phyloP scores from a whole-genome alignment of 2,113 vertebrate genomes.

The Furnarius figulus region DNA sequence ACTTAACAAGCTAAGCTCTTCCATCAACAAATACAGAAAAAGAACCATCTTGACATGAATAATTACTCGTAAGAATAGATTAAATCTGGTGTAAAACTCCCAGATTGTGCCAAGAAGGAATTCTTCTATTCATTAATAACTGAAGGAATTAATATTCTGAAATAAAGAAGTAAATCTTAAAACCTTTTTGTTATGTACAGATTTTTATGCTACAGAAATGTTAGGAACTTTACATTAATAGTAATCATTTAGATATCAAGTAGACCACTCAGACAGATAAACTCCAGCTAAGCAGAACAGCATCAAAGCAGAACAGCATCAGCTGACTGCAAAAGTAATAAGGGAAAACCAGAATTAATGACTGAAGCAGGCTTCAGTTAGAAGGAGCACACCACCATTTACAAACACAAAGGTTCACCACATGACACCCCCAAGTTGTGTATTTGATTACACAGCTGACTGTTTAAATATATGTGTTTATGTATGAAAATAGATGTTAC shows the following conservation, averaged over 20 bases:
- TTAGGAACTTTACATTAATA: neutral
- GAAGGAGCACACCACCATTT: neutral
- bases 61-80: neutral
- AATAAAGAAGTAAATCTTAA: neutral
- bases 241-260: conserved; percentile 10
- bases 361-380: neutral
- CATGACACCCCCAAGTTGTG: neutral
- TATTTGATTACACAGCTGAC: neutral
- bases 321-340: neutral
- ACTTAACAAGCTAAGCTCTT: neutral
- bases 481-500: neutral
- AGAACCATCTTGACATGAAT: neutral
- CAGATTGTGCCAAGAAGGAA: neutral
- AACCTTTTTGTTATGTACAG: neutral
- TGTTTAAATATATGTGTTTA: neutral
- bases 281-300: neutral
- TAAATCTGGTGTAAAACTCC: neutral
- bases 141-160: neutral
- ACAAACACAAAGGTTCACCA: neutral
- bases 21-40: neutral
- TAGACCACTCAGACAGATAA: neutral
- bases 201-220: neutral
- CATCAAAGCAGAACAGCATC: neutral
- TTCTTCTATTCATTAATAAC: neutral
- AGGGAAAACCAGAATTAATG: neutral